Evolutionary conservation across 1,140 invertebrate species (phyloP).

Genomic region (Aphaenogaster floridana): DNA sequence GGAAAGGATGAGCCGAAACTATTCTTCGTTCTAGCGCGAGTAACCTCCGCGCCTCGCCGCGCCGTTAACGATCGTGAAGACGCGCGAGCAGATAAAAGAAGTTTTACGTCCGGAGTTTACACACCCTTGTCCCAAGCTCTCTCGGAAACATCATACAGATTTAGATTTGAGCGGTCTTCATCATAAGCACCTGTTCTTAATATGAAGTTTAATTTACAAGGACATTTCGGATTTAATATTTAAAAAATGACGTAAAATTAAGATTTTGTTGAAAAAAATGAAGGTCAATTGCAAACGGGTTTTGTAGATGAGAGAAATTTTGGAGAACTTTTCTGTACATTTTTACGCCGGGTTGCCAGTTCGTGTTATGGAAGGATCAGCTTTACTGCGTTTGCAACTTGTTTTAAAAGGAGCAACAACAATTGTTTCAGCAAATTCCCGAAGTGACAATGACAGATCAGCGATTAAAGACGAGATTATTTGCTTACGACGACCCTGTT

Average conservation of each 20-base stretch:
- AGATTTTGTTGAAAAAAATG: not conserved
- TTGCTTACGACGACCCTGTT: constrained; percentile 16
- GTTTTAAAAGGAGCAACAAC: constrained; percentile 14
- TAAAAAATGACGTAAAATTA: not conserved
- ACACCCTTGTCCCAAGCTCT: not conserved
- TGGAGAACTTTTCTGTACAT: not conserved
- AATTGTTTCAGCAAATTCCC: constrained; percentile 24
- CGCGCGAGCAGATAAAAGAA: constrained; percentile 6
- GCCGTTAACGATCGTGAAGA: constrained; percentile 25
- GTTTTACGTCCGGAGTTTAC: not conserved
- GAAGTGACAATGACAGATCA: constrained; percentile 14
- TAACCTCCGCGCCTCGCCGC: constrained; percentile 9
- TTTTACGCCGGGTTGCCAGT: not conserved
- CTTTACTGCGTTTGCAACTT: constrained; percentile 2
- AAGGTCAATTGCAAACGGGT: not conserved
- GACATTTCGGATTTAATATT: not conserved
- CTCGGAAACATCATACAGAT: not conserved
- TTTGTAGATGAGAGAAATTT: not conserved
- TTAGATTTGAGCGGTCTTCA: not conserved
- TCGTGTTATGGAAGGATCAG: not conserved
- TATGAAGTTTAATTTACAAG: not conserved
- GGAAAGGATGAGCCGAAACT: constrained; percentile 71
- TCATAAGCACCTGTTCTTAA: not conserved
- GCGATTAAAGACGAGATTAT: constrained; percentile 39
- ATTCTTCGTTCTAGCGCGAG: constrained; percentile 34